Percentiles rank a stretch among this genome's conserved stretches.
phyloP scores from a whole-genome alignment of 1,140 invertebrate species.

The Triops cancriformis region DNA sequence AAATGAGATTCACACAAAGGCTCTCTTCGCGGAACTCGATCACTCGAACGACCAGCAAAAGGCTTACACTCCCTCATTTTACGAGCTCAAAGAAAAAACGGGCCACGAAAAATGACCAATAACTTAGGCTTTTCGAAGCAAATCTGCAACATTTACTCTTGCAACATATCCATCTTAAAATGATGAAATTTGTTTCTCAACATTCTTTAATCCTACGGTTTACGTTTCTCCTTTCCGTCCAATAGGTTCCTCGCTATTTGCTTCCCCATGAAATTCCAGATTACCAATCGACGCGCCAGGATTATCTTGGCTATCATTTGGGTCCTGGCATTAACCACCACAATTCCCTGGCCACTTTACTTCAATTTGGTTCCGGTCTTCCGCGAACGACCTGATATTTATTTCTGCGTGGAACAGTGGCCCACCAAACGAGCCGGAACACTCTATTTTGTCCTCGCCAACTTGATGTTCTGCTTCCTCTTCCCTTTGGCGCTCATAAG shows the following conservation, averaged over 20 bases:
- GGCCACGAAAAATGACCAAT: no score
- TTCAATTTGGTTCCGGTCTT: constrained; percentile 67
- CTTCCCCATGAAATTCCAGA: constrained; percentile 84
- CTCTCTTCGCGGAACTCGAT: no score
- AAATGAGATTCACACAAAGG: no score
- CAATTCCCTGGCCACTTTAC: constrained; percentile 81
- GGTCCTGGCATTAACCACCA: constrained; percentile 71
- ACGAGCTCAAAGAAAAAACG: no score
- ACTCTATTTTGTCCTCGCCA: constrained; percentile 79
- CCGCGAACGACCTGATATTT: constrained; percentile 38
- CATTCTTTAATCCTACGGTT: not conserved
- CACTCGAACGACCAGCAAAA: no score
- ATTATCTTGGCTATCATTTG: constrained; percentile 85
- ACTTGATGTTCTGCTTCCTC: constrained; percentile 84
- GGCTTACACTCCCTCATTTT: no score
- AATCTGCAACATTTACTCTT: no score
- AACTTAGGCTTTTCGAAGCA: no score
- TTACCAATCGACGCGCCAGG: constrained; percentile 72
- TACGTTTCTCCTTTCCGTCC: not conserved
- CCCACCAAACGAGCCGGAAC: constrained; percentile 66
- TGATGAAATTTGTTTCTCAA: no score
- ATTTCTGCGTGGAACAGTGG: constrained; percentile 76
- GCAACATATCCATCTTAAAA: no score
- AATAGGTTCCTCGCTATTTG: constrained; percentile 85
- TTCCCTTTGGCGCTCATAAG: constrained; percentile 83